Conservation (phyloP, 2,888 invertebrate species). For the Nyleta sp. region DNA sequence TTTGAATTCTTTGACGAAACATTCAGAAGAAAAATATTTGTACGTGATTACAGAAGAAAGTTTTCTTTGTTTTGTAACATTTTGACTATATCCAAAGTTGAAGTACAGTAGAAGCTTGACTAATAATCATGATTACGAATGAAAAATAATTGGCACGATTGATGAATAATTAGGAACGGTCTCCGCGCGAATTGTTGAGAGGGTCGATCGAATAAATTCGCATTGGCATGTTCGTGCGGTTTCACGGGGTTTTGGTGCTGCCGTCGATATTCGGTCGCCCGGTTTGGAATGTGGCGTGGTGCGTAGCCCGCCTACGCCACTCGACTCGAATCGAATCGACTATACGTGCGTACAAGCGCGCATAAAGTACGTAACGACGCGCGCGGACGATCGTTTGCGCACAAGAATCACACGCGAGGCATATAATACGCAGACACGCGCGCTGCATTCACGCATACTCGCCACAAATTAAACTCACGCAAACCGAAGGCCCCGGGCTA, state of each 20-base stretch:
- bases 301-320: conserved; percentile 43
- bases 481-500: conserved; percentile 74
- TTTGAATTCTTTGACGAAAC: too few species aligned
- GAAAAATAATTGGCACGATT: too few species aligned
- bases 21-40: too few species aligned
- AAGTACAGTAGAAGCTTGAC: too few species aligned
- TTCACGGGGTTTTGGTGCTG: neutral
- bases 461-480: conserved; percentile 81
- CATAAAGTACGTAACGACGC: conserved; percentile 57
- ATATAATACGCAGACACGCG: conserved; percentile 60
- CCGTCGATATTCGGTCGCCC: neutral
- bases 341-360: conserved; percentile 27
- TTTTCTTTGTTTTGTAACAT: too few species aligned
- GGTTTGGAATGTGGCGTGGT: conserved; percentile 41
- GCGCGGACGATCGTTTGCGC: conserved; percentile 58
- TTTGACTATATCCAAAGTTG: too few species aligned
- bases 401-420: conserved; percentile 55
- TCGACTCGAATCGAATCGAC: conserved; percentile 13
- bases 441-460: conserved; percentile 74
- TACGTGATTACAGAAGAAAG: too few species aligned
- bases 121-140: too few species aligned
- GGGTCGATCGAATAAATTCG: neutral
- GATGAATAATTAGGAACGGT: too few species aligned
- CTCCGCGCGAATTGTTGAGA: too few species aligned
- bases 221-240: neutral